Evolutionary conservation across 2,888 invertebrate species (phyloP), one percentile per base, ranked within the genome.

Genomic region (Tuberolachnus salignus): DNA sequence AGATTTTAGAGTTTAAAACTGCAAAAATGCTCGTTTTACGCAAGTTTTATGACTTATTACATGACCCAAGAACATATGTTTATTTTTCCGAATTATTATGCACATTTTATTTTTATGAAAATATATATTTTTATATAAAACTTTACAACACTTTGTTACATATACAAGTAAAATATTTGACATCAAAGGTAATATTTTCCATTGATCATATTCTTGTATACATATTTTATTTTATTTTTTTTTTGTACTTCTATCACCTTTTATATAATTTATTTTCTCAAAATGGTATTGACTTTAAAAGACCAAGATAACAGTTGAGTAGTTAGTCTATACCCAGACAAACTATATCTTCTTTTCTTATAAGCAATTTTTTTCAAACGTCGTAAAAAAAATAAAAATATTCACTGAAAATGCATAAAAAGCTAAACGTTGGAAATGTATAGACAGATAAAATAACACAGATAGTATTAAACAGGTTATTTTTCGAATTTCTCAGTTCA

Each of bases 151-250:
- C 14, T 72, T 61, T 72, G 14, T 61, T 46, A 10, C 10, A 11
- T 72, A 49, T 34, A 10, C 10, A n/a, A n/a, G n/a, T n/a, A n/a
- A n/a, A n/a, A 61, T 72, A 26, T 72, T 61, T 51, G 1, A 61
- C 14, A 34, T 72, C 61, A 49, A 49, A 61, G 49, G 19, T 21
- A 10, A 19, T 13, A 1, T 59, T 26, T 59, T 34, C 49, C 26
- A 23, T 55, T 21, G 42, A 55, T 42, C 42, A 21, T 21, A 70
- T 55, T 34, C 26, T 16, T 66, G 10, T 49, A 55, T 16, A n/a
- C 21, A 55, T 16, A 10, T 53, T 34, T 4, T 34, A 34, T 34
- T 34, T 34, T 34, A 34, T 51, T 34, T 34, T 11, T 49, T 21
- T 2, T 21, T 3, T 6, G 44, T 10, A 70, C 44, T 70, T 70